Conservation (phyloP, 2,797 vertebrate genomes). For the Hoplostethus atlanticus region DNA sequence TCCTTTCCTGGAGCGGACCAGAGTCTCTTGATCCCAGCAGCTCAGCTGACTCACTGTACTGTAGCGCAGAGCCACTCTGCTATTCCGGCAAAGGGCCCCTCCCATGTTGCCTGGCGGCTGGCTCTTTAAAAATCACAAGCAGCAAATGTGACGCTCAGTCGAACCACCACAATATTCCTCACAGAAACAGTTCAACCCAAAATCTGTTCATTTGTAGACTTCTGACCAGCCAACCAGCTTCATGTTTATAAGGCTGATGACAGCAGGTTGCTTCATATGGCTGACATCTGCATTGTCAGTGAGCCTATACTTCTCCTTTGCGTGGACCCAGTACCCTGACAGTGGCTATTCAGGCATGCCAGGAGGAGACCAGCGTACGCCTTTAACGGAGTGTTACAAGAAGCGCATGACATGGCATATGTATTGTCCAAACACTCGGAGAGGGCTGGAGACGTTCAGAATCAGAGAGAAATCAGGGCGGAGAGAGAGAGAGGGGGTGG, state of each 20-base stretch:
- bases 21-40: slow-evolving; percentile 28
- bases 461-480: slow-evolving; percentile 25
- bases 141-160: slow-evolving; percentile 52
- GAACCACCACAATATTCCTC: slow-evolving; percentile 13
- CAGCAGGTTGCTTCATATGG: slow-evolving; percentile 30
- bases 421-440: slow-evolving; percentile 1
- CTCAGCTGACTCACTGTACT: slow-evolving; percentile 74
- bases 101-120: slow-evolving; percentile 71
- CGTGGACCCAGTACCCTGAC: not conserved
- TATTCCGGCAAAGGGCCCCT: slow-evolving; percentile 66
- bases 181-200: slow-evolving; percentile 5
- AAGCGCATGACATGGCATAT: slow-evolving; percentile 45
- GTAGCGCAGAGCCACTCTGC: slow-evolving; percentile 57
- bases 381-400: slow-evolving; percentile 30
- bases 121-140: slow-evolving; percentile 63
- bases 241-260: slow-evolving; percentile 34
- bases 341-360: slow-evolving; percentile 5
- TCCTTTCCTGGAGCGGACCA: slow-evolving; percentile 5
- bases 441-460: slow-evolving; percentile 27
- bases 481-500: slow-evolving; percentile 1
- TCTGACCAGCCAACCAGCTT: slow-evolving; percentile 46
- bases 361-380: slow-evolving; percentile 17
- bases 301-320: not conserved
- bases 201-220: slow-evolving; percentile 32
- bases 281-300: slow-evolving; percentile 34